Percentiles rank a stretch among this genome's conserved stretches.
phyloP scores from a whole-genome alignment of 2,888 invertebrate genomes.

The Gisinianus flammeolus region DNA sequence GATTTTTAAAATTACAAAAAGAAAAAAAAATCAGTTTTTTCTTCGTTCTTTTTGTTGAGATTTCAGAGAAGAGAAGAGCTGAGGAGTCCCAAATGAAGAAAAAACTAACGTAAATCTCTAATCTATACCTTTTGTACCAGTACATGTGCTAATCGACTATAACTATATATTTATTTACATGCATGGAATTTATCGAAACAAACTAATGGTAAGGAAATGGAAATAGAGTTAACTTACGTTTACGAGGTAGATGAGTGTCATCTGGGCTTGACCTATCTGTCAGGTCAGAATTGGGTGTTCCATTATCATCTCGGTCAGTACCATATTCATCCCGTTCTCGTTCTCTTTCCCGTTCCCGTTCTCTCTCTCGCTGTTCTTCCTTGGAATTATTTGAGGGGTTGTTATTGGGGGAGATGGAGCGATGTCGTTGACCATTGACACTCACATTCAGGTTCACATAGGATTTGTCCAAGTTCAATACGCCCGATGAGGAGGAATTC shows the following conservation, averaged over 20 bases:
- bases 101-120: neutral
- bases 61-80: neutral
- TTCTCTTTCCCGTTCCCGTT: neutral
- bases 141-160: neutral
- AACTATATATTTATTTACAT: no score
- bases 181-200: neutral
- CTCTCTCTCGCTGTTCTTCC: slow-evolving; percentile 39
- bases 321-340: slow-evolving; percentile 40
- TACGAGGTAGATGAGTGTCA: slow-evolving; percentile 56
- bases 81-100: neutral
- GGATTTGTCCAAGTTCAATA: slow-evolving; percentile 10
- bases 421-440: slow-evolving; percentile 31
- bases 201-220: neutral
- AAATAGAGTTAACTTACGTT: slow-evolving; percentile 51
- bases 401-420: slow-evolving; percentile 28
- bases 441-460: neutral
- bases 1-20: no score
- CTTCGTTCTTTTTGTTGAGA: neutral
- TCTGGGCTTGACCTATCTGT: slow-evolving; percentile 65
- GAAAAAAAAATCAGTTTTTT: neutral
- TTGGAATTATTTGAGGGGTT: slow-evolving; percentile 14
- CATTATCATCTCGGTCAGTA: slow-evolving; percentile 62
- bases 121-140: no score
- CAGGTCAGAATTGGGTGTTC: slow-evolving; percentile 64
- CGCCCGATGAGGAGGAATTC: neutral